Base-by-base conservation (phyloP, 2,797 vertebrate species). In the Tauraco hartlaubi region DNA sequence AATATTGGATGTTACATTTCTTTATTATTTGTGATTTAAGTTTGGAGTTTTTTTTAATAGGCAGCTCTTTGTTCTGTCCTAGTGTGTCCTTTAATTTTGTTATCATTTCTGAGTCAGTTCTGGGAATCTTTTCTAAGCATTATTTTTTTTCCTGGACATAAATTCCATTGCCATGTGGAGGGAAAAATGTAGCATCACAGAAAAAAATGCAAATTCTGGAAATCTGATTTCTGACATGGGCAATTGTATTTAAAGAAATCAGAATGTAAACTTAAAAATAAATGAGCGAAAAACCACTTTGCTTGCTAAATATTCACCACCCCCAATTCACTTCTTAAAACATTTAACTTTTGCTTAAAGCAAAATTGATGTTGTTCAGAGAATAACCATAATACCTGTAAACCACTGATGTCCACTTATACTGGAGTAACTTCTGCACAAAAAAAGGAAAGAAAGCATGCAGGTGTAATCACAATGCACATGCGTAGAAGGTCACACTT, bases 191-290 rank as follows among this genome's bases (percentile, higher is more conserved):
- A 11, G 3, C 9, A 72, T 13, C 28, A 28, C 5, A 25, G 21
- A 14, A 75, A 59, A 52, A 52, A 88, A 43, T 1, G 2, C 5
- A 52, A n/a, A 59, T 63, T 73, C 25, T 56, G n/a, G 7, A 77
- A 85, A 78, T 76, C 83, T 81, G 21, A n/a, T 94, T 89, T 84
- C 26, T 88, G 14, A 18, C 43, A 21, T 26, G 4, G n/a, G 14
- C 28, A 56, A 56, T 6, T 1, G 3, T 64, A 76, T 37, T 54
- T 55, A 43, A 76, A 88, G 28, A 63, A 80, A 71, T 43, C 14
- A 67, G 41, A 90, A 67, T 0, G 8, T n/a, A 22, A 9, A 35
- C 26, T 59, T 68, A 58, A 12, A 33, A 61, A 37, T n/a, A 76
- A 62, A 52, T 8, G 12, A 41, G 39, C 39, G 15, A 84, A 39